Evolutionary conservation across 2,113 vertebrate species (phyloP), one percentile per base, ranked within the genome.

Genomic region (Planiliza haematocheilus): DNA sequence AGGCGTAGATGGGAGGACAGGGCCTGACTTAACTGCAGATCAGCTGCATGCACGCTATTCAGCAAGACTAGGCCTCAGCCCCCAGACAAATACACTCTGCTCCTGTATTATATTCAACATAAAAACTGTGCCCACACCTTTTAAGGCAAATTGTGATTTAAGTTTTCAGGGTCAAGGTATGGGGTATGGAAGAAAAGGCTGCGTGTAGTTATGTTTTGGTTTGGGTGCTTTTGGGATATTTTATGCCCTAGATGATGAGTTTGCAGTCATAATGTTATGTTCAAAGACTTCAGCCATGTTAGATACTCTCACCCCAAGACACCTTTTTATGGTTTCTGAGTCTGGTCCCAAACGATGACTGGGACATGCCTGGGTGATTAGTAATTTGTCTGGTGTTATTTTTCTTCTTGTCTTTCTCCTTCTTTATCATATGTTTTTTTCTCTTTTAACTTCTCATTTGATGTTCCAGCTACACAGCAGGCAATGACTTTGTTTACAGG

Each of bases 401-500:
- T 70, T 30, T 49, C 56, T 68, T 20, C 36, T 45, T 45, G 41
- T 41, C 14, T 16, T 3, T 37, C n/a, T 7, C 20, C 11, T 4
- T n/a, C n/a, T n/a, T n/a, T n/a, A n/a, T n/a, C n/a, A n/a, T n/a
- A n/a, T n/a, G n/a, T n/a, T 50, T 8, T 21, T 14, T 46, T 21
- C 12, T 52, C 46, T 9, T 7, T 79, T 52, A 20, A 34, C 49
- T 42, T 45, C 62, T 79, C 49, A 59, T 36, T 81, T 30, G 62
- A 83, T 83, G 62, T 73, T 82, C 70, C 49, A 70, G 64, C 74
- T 42, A 37, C 75, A 68, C 75, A 81, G 74, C 74, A 77, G 77
- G 82, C 79, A 45, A 10, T 69, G 74, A 51, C 76, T 87, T 76
- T 87, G 77, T 90, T 87, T 88, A 86, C 77, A 72, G 68, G 58